Base-by-base conservation (phyloP, 2,888 invertebrate genomes). In the Branchipolynoe longqiensis region DNA sequence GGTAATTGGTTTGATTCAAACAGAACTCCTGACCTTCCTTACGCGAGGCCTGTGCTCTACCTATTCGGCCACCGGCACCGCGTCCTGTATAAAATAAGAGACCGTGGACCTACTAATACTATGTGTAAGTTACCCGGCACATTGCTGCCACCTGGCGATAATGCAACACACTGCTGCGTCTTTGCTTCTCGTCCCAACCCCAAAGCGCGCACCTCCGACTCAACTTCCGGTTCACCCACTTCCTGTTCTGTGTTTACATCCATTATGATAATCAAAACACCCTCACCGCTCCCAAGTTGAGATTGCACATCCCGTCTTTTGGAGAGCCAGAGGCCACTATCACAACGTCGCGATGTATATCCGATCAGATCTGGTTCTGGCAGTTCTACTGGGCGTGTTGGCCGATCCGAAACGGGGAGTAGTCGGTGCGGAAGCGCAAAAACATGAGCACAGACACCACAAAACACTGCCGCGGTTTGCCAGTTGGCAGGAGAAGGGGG, bases 251-350 rank as follows among this genome's bases (percentile, higher is more conserved):
- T 78, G 78, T 78, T 78, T 78, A 78, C 78, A 78, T 78, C 78
- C 78, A 78, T 78, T 78, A 78, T 78, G 78, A 78, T 78, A 78
- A 78, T 78, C 78, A 41, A 48, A 78, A 78, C 78, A 78, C 28
- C n/a, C 48, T 78, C 78, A 41, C 78, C 54, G 22, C 48, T 48
- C 54, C 22, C 22, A 54, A 78, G 54, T 78, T 41, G 48, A 41
- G 41, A 78, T 41, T 78, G 25, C 25, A 48, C 48, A 78, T 41
- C 41, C 48, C 8, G 25, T 48, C 6, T 48, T 2, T 22, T 14
- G 48, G 78, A 12, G 6, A 12, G 48, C 22, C 78, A 6, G 54
- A 48, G 48, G 6, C 1, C 74, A 4, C 36, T 2, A 25, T 14
- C 18, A 69, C 36, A 36, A 18, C 1, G 36, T 38, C 28, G 28